Conservation (phyloP, 2,113 vertebrate species). For the Bothrops jararaca region DNA sequence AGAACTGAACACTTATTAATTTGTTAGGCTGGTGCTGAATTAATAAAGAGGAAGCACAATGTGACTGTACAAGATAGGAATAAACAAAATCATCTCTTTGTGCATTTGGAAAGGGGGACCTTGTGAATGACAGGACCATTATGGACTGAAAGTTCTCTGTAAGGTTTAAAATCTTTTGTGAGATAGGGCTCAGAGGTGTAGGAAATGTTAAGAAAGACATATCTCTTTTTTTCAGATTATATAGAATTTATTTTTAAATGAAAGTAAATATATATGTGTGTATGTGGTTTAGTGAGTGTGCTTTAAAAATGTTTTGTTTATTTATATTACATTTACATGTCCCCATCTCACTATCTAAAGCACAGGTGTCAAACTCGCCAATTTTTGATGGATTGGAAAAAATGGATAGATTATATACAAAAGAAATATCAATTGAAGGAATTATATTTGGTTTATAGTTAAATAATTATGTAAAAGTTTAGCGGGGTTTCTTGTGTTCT, state of each 20-base stretch:
- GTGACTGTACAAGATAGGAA: slow-evolving; percentile 25
- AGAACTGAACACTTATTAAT: slow-evolving; percentile 26
- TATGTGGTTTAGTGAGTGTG: neutral
- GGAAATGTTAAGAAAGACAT: neutral
- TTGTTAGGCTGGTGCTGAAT: slow-evolving; percentile 30
- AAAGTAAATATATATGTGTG: neutral
- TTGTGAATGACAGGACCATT: slow-evolving; percentile 11
- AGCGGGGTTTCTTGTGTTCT: no score
- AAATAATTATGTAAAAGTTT: no score
- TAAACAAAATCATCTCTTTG: slow-evolving; percentile 27
- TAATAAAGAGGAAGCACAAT: slow-evolving; percentile 41
- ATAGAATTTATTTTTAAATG: neutral
- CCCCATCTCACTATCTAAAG: neutral
- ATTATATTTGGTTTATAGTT: no score
- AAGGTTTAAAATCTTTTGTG: neutral
- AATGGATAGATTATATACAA: no score
- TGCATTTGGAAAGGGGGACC: slow-evolving; percentile 20
- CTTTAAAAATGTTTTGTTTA: neutral
- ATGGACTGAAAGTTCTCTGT: neutral
- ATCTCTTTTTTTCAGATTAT: neutral
- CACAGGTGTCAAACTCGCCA: no score
- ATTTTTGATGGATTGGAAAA: no score
- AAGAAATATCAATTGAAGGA: no score
- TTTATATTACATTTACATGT: neutral
- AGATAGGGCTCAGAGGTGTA: neutral